Base-by-base conservation (phyloP, 2,113 vertebrate species). In the Harpagus bidentatus region DNA sequence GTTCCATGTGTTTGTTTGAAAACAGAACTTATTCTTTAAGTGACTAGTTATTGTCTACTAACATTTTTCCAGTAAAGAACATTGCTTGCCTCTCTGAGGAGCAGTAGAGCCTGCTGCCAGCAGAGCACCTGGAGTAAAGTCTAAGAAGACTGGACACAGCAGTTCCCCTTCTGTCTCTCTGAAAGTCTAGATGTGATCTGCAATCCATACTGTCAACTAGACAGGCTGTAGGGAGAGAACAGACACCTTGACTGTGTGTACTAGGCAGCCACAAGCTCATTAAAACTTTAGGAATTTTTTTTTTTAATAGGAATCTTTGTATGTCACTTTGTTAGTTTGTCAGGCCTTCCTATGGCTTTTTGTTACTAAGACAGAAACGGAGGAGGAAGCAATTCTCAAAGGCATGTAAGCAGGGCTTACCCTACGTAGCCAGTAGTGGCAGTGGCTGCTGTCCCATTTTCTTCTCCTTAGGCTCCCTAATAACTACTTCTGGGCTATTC, bases 11-110 rank as follows among this genome's bases (percentile, higher is more conserved):
- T 79, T 91, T 91, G 53, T 88, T 31, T 88, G 89, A 80, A 93
- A 93, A 70, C n/a, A 78, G 86, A 87, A 19, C 50, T 42, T 73
- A 52, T 48, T 97, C 55, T 90, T 70, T 77, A 96, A 89, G 86
- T 73, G 74, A 94, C 82, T 79, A 66, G 71, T 42, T 93, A 69
- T 25, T 82, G 91, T 91, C 80, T 88, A 31, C 65, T 73, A 43
- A 73, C 10, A 2, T 50, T 78, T 53, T 92, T 63, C 72, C 65
- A 61, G 73, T 61, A 48, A 84, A 79, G 66, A 81, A 36, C 2
- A 9, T 55, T 66, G 77, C 31, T 52, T 61, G 48, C 40, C 53
- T 82, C 67, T 45, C 78, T 58, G 71, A 66, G 78, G 82, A 95
- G 73, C 52, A 76, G 70, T 14, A 79, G 69, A 76, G 36, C 70